Evolutionary conservation across 2,888 invertebrate species (phyloP), one percentile per base, ranked within the genome.

Genomic region (Branchellion lobata): DNA sequence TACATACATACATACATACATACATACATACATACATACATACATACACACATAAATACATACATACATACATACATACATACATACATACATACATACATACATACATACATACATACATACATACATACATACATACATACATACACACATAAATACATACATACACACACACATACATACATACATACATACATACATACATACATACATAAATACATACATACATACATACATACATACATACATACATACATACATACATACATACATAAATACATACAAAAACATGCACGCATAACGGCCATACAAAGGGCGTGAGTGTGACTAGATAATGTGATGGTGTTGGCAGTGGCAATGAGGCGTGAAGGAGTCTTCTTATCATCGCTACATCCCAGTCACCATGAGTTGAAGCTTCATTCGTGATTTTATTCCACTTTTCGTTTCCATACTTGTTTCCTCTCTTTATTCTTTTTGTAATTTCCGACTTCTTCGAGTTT

Each of bases 191-290:
- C 53, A 65, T 29, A 61, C 18, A 29, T 61, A 65, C n/a, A 31
- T 68, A 65, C 14, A 27, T 8, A n/a, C 5, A n/a, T 57, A 47
- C 11, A 33, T 27, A n/a, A n/a, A n/a, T 14, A 72, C 18, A 65
- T 29, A 65, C 65, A 72, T 72, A 8, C n/a, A 79, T 72, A 33
- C 36, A 79, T 72, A 47, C 36, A 79, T 71, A 72, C 36, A 79
- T 79, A 79, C 27, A 79, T 79, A 57, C 27, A 79, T 79, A 36
- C n/a, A 79, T 72, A 33, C 36, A 79, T 72, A 47, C 36, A 79
- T 71, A 72, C 36, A 79, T 79, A 79, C 27, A 79, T 79, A 57
- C 27, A 79, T 79, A 36, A 24, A 47, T 71, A 36, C 14, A 14
- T 72, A n/a, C 14, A n/a, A n/a, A n/a, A n/a, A n/a, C n/a, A n/a